Evolutionary conservation across 2,113 vertebrate genomes (phyloP), one percentile per base, ranked within the genome.

Genomic region (Varanus komodoensis): DNA sequence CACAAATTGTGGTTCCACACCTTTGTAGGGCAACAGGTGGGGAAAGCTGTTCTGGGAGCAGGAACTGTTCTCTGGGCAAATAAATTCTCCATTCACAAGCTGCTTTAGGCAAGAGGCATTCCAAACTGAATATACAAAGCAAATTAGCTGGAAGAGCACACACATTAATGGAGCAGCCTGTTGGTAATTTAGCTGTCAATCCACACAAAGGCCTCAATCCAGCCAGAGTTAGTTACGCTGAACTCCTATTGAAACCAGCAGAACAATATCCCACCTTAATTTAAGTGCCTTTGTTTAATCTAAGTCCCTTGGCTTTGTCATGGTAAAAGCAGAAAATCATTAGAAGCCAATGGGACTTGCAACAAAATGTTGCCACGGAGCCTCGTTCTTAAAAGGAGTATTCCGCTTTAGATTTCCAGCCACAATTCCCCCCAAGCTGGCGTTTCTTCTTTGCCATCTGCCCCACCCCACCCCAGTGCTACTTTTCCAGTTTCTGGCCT

Each of bases 21-120:
- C 17, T 64, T 19, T 64, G 17, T 15, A 4, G 61, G 19, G 19
- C 61, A 64, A 64, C 61, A 19, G 61, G 61, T 64, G 61, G 61
- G 61, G 61, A 64, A 64, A 19, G 61, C 61, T 64, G 61, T 19
- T 21, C 15, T 21, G 61, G 9, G 61, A 64, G 17, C 61, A 64
- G 61, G 61, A 19, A 64, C 61, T 5, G 2, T 64, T 64, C 61
- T 64, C 61, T 64, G 15, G 61, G 23, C 25, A 7, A 50, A 50
- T 21, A 38, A 75, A 54, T 44, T 90, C 52, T 89, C 68, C 48
- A 29, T 89, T 73, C 79, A 82, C 50, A 89, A 82, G 38, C 48
- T 23, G 11, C 8, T 8, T 34, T 67, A 67, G 32, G 57, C 38
- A 78, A 78, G 71, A 34, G 11, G 61, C 48, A 48, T 50, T 34